Conservation (phyloP, 2,113 vertebrate species). For the Dasyurus viverrinus region DNA sequence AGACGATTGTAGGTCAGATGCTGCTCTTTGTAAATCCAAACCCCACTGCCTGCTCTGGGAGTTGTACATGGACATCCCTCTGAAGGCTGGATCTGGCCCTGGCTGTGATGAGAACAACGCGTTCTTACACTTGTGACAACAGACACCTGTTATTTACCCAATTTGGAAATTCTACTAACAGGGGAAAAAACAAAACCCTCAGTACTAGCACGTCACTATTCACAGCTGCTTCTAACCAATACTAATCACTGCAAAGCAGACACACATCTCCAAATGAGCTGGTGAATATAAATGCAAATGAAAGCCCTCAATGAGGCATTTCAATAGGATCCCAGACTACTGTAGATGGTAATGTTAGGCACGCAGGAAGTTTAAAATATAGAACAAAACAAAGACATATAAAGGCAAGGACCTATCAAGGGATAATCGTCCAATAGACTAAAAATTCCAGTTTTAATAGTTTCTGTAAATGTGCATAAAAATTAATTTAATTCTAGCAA, state of each 20-base stretch:
- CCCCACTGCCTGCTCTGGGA: slow-evolving; percentile 44
- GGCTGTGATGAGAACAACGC: slow-evolving; percentile 57
- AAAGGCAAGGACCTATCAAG: background rate
- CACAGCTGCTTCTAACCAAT: slow-evolving; percentile 66
- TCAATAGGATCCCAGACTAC: slow-evolving; percentile 59
- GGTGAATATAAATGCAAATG: slow-evolving; percentile 70
- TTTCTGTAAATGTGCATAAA: background rate
- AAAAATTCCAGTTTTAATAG: background rate
- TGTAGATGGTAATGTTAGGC: background rate
- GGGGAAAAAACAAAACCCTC: slow-evolving; percentile 60
- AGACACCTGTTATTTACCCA: slow-evolving; percentile 73
- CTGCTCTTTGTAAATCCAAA: background rate
- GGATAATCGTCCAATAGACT: background rate
- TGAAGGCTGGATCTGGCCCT: slow-evolving; percentile 50
- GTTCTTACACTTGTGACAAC: slow-evolving; percentile 37
- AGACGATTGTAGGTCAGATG: slow-evolving; percentile 20
- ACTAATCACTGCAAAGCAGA: slow-evolving; percentile 58
- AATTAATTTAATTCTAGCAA: background rate
- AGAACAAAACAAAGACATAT: slow-evolving; percentile 46
- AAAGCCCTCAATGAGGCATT: slow-evolving; percentile 53
- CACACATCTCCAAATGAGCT: slow-evolving; percentile 50
- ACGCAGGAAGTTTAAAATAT: slow-evolving; percentile 31
- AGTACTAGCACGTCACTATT: background rate
- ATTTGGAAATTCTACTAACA: slow-evolving; percentile 62
- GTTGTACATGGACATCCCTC: slow-evolving; percentile 59